phyloP scores from a whole-genome alignment of 2,797 vertebrate species.

The Chanos chanos region DNA sequence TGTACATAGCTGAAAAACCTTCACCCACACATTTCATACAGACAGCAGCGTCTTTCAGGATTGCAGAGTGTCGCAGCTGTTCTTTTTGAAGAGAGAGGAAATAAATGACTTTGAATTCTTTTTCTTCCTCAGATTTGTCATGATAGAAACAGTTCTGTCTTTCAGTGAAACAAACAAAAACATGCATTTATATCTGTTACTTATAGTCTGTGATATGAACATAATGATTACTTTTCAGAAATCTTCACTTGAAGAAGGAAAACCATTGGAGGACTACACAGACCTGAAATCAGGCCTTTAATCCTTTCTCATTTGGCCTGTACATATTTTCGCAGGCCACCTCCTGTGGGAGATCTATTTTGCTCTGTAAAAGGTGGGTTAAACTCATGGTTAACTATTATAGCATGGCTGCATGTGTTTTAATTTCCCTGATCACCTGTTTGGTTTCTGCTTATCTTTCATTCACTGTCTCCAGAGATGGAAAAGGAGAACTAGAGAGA shows the following conservation, averaged over 20 bases:
- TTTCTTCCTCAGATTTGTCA: slow-evolving; percentile 23
- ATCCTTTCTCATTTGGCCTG: slow-evolving; percentile 22
- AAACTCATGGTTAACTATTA: slow-evolving; percentile 61
- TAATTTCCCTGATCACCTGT: slow-evolving; percentile 82
- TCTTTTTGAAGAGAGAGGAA: neutral
- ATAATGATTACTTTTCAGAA: slow-evolving; percentile 8
- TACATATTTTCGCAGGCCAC: slow-evolving; percentile 13
- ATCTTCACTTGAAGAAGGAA: too few species aligned
- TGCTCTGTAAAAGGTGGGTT: slow-evolving; percentile 38
- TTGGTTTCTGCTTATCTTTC: slow-evolving; percentile 85
- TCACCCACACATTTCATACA: slow-evolving; percentile 13
- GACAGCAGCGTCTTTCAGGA: neutral
- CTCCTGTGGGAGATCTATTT: slow-evolving; percentile 15
- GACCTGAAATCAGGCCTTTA: too few species aligned
- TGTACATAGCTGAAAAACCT: slow-evolving; percentile 7
- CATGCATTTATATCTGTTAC: neutral
- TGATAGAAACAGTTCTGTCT: neutral
- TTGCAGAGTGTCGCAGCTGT: slow-evolving; percentile 1
- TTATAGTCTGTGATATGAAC: slow-evolving; percentile 2
- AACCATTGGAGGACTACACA: too few species aligned
- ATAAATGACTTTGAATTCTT: neutral
- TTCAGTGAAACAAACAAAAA: neutral
- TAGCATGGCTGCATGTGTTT: slow-evolving; percentile 44
- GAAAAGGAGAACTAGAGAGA: slow-evolving; percentile 6
- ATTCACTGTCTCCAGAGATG: slow-evolving; percentile 70